phyloP scores from a whole-genome alignment of 2,888 invertebrate genomes.

The Danaus chrysippus region DNA sequence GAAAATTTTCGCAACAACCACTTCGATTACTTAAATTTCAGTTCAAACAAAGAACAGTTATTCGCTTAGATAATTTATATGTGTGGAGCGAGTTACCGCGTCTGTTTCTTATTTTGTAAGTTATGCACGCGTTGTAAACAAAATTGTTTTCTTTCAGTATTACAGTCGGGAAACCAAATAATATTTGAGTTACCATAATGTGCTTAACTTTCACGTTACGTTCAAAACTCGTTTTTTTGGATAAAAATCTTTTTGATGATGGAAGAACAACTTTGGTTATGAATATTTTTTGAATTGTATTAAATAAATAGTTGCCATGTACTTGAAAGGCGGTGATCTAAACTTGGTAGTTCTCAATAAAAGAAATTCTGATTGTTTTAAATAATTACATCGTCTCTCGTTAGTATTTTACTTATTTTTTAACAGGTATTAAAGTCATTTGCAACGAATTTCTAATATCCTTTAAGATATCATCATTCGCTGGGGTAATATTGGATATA shows the following conservation, averaged over 20 bases:
- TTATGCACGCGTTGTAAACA: constrained; percentile 44
- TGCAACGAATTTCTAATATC: constrained; percentile 58
- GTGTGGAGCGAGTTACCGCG: constrained; percentile 38
- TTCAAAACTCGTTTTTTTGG: constrained; percentile 42
- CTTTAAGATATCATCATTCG: constrained; percentile 15
- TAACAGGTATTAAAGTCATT: constrained; percentile 54
- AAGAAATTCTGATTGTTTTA: no score
- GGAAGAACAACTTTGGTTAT: background rate
- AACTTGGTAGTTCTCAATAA: no score
- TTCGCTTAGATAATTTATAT: constrained; percentile 47
- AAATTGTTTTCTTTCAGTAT: constrained; percentile 47
- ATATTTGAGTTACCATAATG: constrained; percentile 66
- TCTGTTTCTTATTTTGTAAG: constrained; percentile 43
- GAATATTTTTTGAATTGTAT: constrained; percentile 32
- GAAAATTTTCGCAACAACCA: background rate
- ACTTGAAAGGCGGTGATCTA: no score
- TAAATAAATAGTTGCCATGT: no score
- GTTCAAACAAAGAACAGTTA: constrained; percentile 33
- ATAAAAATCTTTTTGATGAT: background rate
- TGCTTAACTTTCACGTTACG: constrained; percentile 48
- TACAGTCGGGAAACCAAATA: constrained; percentile 48
- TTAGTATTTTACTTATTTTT: no score
- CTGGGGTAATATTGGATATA: constrained; percentile 20
- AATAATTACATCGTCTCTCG: no score
- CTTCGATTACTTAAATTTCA: background rate